These are phyloP conservation scores for Drosophila rhopaloa DNA, from an alignment of 1,140 invertebrate species.

Conservation along the genomic window DNA sequence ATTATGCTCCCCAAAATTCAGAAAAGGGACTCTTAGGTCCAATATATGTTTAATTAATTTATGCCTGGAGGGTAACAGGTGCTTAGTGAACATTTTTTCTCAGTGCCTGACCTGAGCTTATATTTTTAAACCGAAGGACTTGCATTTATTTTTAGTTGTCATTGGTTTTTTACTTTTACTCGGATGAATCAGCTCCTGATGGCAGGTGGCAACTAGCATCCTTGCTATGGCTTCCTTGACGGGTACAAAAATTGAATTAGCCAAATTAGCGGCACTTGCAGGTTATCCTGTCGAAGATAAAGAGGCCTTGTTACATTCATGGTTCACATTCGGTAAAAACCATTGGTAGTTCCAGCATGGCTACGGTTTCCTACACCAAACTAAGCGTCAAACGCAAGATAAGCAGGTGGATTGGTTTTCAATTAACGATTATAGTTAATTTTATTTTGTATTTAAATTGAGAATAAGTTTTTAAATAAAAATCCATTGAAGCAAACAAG, in stretches of 20 bases:
- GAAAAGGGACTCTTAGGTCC: too few species aligned
- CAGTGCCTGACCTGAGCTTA: background rate
- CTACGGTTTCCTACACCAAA: conserved; percentile 54
- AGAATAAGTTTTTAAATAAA: too few species aligned
- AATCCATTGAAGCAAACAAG: background rate
- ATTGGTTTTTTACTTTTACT: conserved; percentile 26
- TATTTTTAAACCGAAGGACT: conserved; percentile 67
- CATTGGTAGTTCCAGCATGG: conserved; percentile 46
- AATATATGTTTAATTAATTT: too few species aligned
- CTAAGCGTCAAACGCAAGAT: conserved; percentile 44
- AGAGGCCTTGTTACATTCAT: conserved; percentile 20
- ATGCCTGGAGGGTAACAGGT: background rate
- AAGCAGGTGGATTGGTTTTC: conserved; percentile 46
- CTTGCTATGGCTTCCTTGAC: conserved; percentile 58
- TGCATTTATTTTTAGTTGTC: conserved; percentile 46
- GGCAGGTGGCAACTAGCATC: conserved; percentile 22
- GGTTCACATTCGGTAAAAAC: conserved; percentile 21
- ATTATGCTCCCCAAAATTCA: background rate
- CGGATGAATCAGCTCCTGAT: conserved; percentile 24
- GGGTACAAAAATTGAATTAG: conserved; percentile 67
- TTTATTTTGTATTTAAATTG: too few species aligned
- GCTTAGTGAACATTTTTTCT: background rate
- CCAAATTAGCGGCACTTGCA: conserved; percentile 75
- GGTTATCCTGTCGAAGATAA: conserved; percentile 63
- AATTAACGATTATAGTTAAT: too few species aligned